Percentiles rank a stretch among this genome's conserved stretches.
Conservation (phyloP, 2,888 invertebrate species). For the Galeopsomyia nigrocyanea region DNA sequence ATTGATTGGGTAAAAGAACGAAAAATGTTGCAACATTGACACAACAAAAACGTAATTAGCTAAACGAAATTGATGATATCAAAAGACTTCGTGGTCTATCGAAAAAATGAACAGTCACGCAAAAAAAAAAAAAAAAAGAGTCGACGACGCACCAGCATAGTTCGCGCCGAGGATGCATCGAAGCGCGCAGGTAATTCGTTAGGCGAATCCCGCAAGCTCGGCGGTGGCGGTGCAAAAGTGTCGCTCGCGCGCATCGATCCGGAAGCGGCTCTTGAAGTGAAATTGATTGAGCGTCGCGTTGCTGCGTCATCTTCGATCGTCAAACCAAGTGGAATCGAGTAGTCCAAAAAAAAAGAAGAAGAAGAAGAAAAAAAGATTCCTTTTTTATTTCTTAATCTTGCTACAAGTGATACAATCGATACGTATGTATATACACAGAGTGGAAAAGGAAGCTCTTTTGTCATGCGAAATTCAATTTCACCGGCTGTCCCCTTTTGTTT, state of each 20-base stretch:
- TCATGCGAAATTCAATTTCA: conserved; percentile 33
- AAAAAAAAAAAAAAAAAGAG: background rate
- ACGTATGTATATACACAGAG: background rate
- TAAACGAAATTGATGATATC: no score
- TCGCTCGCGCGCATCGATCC: conserved; percentile 42
- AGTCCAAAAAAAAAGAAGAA: conserved; percentile 18
- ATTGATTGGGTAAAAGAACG: no score
- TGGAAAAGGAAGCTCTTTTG: conserved; percentile 3
- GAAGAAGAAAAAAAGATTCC: conserved; percentile 4
- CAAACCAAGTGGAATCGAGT: conserved; percentile 47
- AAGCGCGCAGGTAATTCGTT: conserved; percentile 4
- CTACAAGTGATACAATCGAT: no score
- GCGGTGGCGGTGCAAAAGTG: conserved; percentile 1
- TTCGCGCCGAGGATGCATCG: background rate
- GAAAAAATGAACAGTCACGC: background rate
- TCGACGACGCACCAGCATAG: background rate
- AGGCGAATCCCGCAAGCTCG: conserved; percentile 1
- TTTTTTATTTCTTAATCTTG: no score
- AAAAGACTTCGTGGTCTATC: background rate
- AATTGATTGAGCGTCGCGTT: conserved; percentile 58
- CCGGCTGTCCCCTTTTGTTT: conserved; percentile 24
- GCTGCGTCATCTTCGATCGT: conserved; percentile 57
- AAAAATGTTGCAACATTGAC: no score
- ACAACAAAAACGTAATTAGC: no score
- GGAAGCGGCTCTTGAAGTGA: conserved; percentile 50